A percentile compares a stretch with the other conserved stretches of the same genome.
phyloP scores from a whole-genome alignment of 1,140 invertebrate genomes.

The Orchestia grillus region DNA sequence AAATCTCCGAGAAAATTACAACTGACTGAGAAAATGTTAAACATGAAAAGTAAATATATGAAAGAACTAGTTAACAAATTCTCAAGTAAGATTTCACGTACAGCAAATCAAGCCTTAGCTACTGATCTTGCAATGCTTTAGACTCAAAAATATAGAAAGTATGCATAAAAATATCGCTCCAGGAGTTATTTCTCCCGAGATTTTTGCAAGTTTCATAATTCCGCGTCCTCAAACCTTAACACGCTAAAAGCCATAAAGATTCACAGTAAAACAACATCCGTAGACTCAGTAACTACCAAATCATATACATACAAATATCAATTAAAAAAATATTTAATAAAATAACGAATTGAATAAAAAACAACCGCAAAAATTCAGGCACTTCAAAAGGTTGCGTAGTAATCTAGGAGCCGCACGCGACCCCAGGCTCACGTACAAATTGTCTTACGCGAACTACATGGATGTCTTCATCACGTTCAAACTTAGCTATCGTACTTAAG shows the following conservation, averaged over 20 bases:
- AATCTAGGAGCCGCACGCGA: not conserved
- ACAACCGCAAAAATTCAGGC: slow-evolving; percentile 46
- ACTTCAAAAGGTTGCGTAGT: slow-evolving; percentile 24
- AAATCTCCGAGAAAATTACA: not conserved
- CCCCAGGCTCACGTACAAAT: not conserved
- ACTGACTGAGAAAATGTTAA: not conserved
- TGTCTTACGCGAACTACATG: slow-evolving; percentile 1
- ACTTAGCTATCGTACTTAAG: not conserved
- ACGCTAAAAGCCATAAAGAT: slow-evolving; percentile 11
- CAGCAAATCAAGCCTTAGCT: not conserved
- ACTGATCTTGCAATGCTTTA: not conserved
- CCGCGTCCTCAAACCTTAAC: not conserved
- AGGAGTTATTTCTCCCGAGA: no score
- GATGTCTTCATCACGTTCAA: slow-evolving; percentile 4
- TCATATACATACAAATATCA: slow-evolving; percentile 49
- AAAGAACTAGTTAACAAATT: not conserved
- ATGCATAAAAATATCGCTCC: not conserved
- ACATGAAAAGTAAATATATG: not conserved
- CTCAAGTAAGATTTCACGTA: not conserved
- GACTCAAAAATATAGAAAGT: not conserved
- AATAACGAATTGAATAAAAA: slow-evolving; percentile 39
- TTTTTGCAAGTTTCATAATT: not conserved
- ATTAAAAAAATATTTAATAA: slow-evolving; percentile 41
- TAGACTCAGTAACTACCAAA: not conserved
- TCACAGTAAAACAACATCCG: slow-evolving; percentile 17